Evolutionary conservation across 2,888 invertebrate species (phyloP).

Genomic region (Chorisops tibialis): DNA sequence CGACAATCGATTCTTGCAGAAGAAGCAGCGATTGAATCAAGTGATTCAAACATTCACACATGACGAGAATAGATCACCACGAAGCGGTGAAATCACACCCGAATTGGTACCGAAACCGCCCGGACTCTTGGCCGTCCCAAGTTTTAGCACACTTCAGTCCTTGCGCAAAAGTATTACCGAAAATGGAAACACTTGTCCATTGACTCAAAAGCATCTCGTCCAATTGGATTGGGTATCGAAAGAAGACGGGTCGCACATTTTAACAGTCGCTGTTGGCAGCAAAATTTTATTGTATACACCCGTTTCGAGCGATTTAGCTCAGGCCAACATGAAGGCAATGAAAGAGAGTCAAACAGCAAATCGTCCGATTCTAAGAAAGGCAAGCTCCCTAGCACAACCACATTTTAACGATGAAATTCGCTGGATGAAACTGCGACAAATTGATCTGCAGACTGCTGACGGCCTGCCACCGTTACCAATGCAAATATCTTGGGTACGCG

Average conservation of each 20-base stretch:
- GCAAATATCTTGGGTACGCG: constrained; percentile 98
- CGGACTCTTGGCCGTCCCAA: constrained; percentile 76
- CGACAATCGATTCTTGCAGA: constrained; percentile 74
- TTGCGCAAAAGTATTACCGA: constrained; percentile 84
- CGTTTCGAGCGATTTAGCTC: constrained; percentile 90
- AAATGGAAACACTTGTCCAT: constrained; percentile 85
- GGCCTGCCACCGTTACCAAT: constrained; percentile 95
- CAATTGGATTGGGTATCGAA: constrained; percentile 99
- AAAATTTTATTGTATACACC: constrained; percentile 90
- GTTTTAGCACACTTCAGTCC: constrained; percentile 85
- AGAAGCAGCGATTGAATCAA: constrained; percentile 78
- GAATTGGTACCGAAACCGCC: constrained; percentile 44
- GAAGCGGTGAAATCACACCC: constrained; percentile 54
- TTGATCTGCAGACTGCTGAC: constrained; percentile 89
- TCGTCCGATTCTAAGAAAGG: constrained; percentile 81
- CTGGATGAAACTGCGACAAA: constrained; percentile 93
- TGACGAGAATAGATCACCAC: constrained; percentile 64
- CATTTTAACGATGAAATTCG: constrained; percentile 88
- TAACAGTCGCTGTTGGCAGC: constrained; percentile 94
- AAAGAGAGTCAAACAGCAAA: constrained; percentile 80
- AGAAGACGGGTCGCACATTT: constrained; percentile 96
- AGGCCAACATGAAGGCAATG: constrained; percentile 90
- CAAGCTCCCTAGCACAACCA: constrained; percentile 86
- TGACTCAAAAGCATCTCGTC: constrained; percentile 89
- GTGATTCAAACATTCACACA: constrained; percentile 77